Percentiles rank a stretch among this genome's conserved stretches.
These are phyloP conservation scores for Sarcophaga bullata DNA, from an alignment of 1,140 invertebrate species.

Conservation along the genomic window DNA sequence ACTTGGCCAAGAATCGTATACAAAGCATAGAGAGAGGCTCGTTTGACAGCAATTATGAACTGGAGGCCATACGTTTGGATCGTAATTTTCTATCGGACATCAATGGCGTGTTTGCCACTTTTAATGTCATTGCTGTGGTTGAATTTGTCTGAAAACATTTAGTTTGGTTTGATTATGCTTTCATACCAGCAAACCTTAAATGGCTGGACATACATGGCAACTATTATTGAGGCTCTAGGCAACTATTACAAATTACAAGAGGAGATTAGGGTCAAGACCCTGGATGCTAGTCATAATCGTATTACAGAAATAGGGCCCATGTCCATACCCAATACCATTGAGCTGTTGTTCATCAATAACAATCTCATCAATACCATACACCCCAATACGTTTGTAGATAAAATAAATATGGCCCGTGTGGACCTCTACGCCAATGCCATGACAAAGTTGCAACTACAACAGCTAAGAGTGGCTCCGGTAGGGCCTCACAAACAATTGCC, in stretches of 20 bases:
- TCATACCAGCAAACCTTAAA: constrained; percentile 86
- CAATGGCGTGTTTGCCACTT: constrained; percentile 81
- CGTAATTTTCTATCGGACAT: constrained; percentile 88
- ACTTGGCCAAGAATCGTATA: constrained; percentile 88
- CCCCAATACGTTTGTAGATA: constrained; percentile 86
- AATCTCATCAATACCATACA: constrained; percentile 83
- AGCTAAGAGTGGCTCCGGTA: constrained; percentile 79
- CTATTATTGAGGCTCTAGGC: constrained; percentile 77
- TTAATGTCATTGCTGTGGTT: constrained; percentile 83
- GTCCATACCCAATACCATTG: constrained; percentile 88
- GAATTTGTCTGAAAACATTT: constrained; percentile 93
- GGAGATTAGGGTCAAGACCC: constrained; percentile 81
- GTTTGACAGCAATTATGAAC: constrained; percentile 80
- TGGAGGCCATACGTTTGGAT: constrained; percentile 87
- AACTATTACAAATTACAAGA: constrained; percentile 81
- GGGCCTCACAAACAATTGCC: constrained; percentile 76
- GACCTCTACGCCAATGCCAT: constrained; percentile 90
- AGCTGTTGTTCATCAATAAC: constrained; percentile 89
- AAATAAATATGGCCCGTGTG: constrained; percentile 83
- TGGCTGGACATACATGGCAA: constrained; percentile 92
- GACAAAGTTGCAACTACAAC: constrained; percentile 80
- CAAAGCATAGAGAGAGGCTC: constrained; percentile 83
- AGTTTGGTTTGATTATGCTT: constrained; percentile 90
- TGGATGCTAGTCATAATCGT: constrained; percentile 88
- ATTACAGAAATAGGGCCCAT: constrained; percentile 81